Evolutionary conservation across 2,113 vertebrate genomes (phyloP), one percentile per base, ranked within the genome.

Genomic region (Murina feae): DNA sequence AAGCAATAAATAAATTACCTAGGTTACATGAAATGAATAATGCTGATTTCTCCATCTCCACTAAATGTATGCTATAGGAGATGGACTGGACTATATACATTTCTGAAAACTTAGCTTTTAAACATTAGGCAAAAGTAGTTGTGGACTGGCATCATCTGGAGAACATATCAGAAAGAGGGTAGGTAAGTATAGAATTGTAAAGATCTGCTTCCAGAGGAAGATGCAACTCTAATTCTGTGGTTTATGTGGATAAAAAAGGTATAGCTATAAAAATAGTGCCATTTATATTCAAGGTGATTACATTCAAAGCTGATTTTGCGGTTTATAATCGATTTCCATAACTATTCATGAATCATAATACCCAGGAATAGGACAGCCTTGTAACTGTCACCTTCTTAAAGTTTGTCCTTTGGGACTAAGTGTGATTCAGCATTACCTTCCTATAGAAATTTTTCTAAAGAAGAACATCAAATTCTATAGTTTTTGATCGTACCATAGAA

Each of bases 231-330:
- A 92, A 47, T 83, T 60, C 35, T 86, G 21, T 28, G 8, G 2
- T 66, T 91, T 63, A 18, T 69, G 18, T 63, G 63, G 25, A 85
- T 51, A 32, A 75, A 82, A 51, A 76, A 60, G 25, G 55, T 3
- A 9, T n/a, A 94, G 32, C 44, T 78, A 42, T 39, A 80, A 91
- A 71, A 18, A n/a, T 55, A 30, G 14, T 76, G 3, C 11, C 42
- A 80, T 94, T 95, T 92, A 79, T 63, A 66, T 75, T 91, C 60
- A 89, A 20, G 7, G 20, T 86, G 58, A 78, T 76, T 84, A n/a
- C 32, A 79, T 84, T 84, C 83, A 79, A 79, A 65, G 55, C 63
- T 88, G 47, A 65, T 47, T 83, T 97, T 96, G 68, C 86, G n/a
- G 14, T 58, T 86, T 89, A 79, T 79, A 71, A 88, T 47, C 79